A percentile compares a stretch with the other conserved stretches of the same genome.
Conservation (phyloP, 2,797 vertebrate species). For the Trachurus trachurus region DNA sequence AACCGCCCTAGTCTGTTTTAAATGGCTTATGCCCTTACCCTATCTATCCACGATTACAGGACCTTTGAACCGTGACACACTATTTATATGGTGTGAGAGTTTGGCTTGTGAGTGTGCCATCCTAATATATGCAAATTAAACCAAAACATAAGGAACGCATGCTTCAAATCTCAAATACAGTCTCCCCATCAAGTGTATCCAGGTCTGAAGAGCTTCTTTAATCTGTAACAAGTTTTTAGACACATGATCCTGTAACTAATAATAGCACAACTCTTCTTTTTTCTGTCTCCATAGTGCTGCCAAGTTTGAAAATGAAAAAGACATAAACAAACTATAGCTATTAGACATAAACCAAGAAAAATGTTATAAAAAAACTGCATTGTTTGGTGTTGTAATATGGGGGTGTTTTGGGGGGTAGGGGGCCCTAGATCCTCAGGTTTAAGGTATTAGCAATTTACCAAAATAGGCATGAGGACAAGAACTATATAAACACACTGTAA, state of each 20-base stretch:
- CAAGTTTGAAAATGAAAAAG: constrained; percentile 65
- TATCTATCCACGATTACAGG: constrained; percentile 40
- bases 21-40: constrained; percentile 48
- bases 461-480: constrained; percentile 68
- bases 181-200: constrained; percentile 44
- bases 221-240: constrained; percentile 64
- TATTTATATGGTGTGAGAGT: constrained; percentile 48
- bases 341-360: constrained; percentile 68
- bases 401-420: constrained; percentile 81
- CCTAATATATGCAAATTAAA: constrained; percentile 77
- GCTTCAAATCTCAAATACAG: constrained; percentile 63
- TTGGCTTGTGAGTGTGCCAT: constrained; percentile 70
- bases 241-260: constrained; percentile 75
- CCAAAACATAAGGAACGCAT: constrained; percentile 60
- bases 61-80: constrained; percentile 55
- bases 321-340: constrained; percentile 75
- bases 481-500: constrained; percentile 45
- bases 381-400: constrained; percentile 85
- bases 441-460: constrained; percentile 73
- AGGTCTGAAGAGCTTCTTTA: constrained; percentile 66
- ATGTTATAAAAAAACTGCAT: constrained; percentile 64
- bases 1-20: constrained; percentile 56
- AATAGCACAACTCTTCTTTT: constrained; percentile 86
- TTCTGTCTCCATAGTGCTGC: constrained; percentile 80
- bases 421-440: constrained; percentile 83